Conservation (phyloP, 2,113 vertebrate genomes). For the Gasterosteus nipponicus region DNA sequence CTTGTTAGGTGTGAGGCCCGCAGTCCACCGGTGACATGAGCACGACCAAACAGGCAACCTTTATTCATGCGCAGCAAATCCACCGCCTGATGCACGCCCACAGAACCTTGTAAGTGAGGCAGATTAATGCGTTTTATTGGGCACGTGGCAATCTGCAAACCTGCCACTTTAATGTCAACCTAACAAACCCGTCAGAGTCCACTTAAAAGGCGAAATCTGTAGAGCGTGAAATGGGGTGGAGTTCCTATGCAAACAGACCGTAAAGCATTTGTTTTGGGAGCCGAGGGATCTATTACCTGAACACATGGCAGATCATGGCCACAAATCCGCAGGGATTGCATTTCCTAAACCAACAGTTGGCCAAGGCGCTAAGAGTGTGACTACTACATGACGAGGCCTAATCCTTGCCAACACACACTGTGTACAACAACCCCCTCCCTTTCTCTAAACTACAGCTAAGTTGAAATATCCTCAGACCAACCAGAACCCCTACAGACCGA, state of each 20-base stretch:
- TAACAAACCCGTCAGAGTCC: constrained; percentile 29
- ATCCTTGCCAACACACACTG: constrained; percentile 50
- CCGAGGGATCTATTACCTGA: constrained; percentile 62
- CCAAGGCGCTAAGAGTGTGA: constrained; percentile 44
- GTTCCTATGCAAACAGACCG: constrained; percentile 59
- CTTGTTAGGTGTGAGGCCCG: constrained; percentile 1
- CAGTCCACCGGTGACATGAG: constrained; percentile 20
- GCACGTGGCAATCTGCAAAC: constrained; percentile 25
- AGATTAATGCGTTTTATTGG: constrained; percentile 9
- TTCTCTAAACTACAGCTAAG: constrained; percentile 17
- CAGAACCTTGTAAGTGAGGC: constrained; percentile 2
- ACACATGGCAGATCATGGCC: constrained; percentile 69
- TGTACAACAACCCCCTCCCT: constrained; percentile 26
- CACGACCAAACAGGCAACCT: constrained; percentile 23
- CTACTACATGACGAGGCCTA: constrained; percentile 51
- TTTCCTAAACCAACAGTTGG: constrained; percentile 56
- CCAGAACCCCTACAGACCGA: neutral
- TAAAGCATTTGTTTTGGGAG: constrained; percentile 59
- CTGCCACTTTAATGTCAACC: constrained; percentile 37
- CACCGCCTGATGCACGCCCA: constrained; percentile 15
- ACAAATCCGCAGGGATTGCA: constrained; percentile 71
- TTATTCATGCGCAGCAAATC: constrained; percentile 46
- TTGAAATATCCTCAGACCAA: neutral
- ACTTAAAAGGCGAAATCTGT: constrained; percentile 20
- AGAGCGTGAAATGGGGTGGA: constrained; percentile 32